phyloP scores from a whole-genome alignment of 2,888 invertebrate species.

The Pristionchus japonicus region DNA sequence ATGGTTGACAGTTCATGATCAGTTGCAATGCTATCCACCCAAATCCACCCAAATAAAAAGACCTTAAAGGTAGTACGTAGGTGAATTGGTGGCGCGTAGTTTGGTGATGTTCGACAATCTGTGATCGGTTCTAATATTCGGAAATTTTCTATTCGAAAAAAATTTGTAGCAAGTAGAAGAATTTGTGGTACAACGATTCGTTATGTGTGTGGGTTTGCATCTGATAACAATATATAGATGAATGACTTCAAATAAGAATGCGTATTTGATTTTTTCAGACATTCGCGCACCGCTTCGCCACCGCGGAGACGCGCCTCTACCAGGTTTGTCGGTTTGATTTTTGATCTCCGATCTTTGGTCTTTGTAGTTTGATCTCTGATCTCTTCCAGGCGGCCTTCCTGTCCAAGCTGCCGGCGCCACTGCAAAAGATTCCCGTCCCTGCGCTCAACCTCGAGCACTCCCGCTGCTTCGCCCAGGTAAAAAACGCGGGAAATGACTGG shows the following conservation, averaged over 20 bases:
- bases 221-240: too few species aligned
- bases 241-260: too few species aligned
- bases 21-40: too few species aligned
- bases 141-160: background rate
- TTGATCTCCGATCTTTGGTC: background rate
- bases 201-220: too few species aligned
- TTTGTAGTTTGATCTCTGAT: background rate
- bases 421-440: conserved; percentile 40
- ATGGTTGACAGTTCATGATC: too few species aligned
- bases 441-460: conserved; percentile 22
- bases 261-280: background rate
- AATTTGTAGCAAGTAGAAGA: background rate
- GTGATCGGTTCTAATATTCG: background rate
- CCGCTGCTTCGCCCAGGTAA: conserved; percentile 24
- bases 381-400: conserved; percentile 1
- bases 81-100: background rate
- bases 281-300: conserved; percentile 5
- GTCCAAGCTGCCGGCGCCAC: conserved; percentile 12
- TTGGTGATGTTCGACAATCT: background rate
- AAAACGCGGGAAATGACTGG: too few species aligned
- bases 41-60: too few species aligned
- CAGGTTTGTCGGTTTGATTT: background rate
- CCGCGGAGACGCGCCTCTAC: background rate
- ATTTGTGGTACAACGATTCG: too few species aligned
- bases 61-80: background rate